Conservation (phyloP, 2,113 vertebrate genomes). For the Crotalus horridus region DNA sequence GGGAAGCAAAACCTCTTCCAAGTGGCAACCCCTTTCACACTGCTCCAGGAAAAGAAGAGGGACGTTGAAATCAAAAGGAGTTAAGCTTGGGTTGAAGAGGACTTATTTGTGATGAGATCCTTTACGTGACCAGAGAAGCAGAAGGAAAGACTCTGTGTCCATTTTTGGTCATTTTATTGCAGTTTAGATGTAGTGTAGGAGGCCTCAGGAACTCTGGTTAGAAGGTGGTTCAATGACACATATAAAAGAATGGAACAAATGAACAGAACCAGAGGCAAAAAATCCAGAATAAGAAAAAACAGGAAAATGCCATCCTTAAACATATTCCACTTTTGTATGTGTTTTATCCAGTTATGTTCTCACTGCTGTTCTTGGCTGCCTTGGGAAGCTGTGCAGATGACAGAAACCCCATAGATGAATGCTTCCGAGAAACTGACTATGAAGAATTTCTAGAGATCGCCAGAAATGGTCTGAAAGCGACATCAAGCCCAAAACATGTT, state of each 20-base stretch:
- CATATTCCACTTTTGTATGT: not conserved
- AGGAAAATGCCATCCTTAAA: not conserved
- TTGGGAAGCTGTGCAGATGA: not conserved
- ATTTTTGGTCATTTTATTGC: not conserved
- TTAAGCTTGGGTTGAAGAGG: not conserved
- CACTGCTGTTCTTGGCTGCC: not conserved
- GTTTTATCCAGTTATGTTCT: slow-evolving; percentile 9
- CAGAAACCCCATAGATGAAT: slow-evolving; percentile 20
- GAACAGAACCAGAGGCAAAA: too few relatives aligned
- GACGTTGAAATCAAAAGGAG: not conserved
- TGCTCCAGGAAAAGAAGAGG: not conserved
- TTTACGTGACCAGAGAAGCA: not conserved
- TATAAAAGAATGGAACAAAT: not conserved
- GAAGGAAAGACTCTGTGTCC: not conserved
- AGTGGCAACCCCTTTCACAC: not conserved
- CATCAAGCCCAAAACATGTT: not conserved
- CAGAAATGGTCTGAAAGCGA: slow-evolving; percentile 7
- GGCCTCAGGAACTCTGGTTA: not conserved
- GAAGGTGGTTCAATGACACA: not conserved
- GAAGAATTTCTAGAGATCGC: slow-evolving; percentile 46
- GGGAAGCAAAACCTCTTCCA: not conserved
- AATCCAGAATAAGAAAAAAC: not conserved
- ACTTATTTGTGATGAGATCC: not conserved
- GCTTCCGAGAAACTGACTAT: slow-evolving; percentile 49
- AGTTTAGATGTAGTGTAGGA: not conserved